Base-by-base conservation (phyloP, 2,888 invertebrate species). In the Drosophila atroscutellata region DNA sequence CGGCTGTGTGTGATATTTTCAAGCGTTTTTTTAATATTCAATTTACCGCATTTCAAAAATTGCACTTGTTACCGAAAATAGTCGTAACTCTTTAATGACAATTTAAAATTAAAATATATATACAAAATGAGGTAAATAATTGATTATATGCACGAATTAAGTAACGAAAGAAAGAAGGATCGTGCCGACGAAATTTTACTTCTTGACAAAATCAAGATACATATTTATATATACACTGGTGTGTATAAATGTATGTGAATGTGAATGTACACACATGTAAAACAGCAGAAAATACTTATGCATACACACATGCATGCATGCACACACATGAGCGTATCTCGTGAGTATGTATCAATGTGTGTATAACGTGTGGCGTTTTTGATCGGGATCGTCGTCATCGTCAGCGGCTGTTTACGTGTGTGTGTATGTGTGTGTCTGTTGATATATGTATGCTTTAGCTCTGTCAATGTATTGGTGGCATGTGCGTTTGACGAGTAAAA, bases 301-400 rank as follows among this genome's bases (percentile, higher is more conserved):
- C 36, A 72, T 45, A 55, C 18, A 36, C 9, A 26, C 47, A 15
- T 36, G 7, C 36, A 36, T 36, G 36, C 36, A 62, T 39, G 52
- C 36, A 76, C 39, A 56, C 13, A 57, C 42, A 47, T 52, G 34
- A 34, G 36, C n/a, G 37, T 37, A 28, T 55, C 24, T 37, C 73
- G 36, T 59, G 28, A 55, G 45, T 62, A 32, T 50, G 45, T 45
- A 18, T 34, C 51, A 34, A 54, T 57, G 45, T 61, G 54, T 72
- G 58, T 57, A 65, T 72, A 63, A 57, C 51, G 62, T 78, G 59
- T 68, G 59, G 55, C 51, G 52, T 63, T 49, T 57, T 65, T 49
- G 60, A 77, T 72, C 75, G 72, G 60, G 57, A 75, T 76, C 76
- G 76, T 76, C 76, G 76, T 75, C 75, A 60, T 68, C 62, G 75